Evolutionary conservation across 2,888 invertebrate genomes (phyloP).

Genomic region (Macrosiphum euphorbiae): DNA sequence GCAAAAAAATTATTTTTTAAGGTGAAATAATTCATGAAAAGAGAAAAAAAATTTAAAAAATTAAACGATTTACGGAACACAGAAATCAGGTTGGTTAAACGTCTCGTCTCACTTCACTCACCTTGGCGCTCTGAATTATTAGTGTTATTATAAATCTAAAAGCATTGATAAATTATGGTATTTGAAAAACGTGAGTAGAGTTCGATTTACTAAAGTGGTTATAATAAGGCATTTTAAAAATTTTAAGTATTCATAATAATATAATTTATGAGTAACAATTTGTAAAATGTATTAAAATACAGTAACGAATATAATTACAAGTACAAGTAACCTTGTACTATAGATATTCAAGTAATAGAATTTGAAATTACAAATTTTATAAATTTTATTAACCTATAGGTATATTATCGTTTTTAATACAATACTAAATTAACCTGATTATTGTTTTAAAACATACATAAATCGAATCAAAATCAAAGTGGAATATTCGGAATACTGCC

Average conservation of each 20-base stretch:
- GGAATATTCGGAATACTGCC: not conserved
- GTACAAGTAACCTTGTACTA: slow-evolving; percentile 4
- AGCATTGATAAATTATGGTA: not conserved
- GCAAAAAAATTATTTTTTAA: not conserved
- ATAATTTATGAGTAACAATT: not conserved
- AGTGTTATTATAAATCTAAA: not conserved
- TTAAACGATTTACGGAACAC: not conserved
- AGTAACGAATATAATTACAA: not conserved
- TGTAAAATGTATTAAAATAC: not conserved
- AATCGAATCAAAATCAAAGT: not conserved
- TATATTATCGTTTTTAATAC: not conserved
- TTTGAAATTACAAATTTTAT: not conserved
- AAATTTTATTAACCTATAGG: not conserved
- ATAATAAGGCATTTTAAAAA: not conserved
- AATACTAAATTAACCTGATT: not conserved
- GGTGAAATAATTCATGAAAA: not conserved
- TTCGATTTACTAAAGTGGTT: slow-evolving; percentile 4
- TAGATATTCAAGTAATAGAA: not conserved
- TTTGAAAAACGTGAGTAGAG: not conserved
- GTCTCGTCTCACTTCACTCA: not conserved
- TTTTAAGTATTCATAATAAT: not conserved
- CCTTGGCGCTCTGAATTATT: not conserved
- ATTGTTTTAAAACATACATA: not conserved
- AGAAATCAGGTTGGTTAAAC: not conserved
- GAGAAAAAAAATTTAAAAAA: not conserved